Evolutionary conservation across 2,113 vertebrate genomes (phyloP).

Genomic region (Oplegnathus fasciatus): DNA sequence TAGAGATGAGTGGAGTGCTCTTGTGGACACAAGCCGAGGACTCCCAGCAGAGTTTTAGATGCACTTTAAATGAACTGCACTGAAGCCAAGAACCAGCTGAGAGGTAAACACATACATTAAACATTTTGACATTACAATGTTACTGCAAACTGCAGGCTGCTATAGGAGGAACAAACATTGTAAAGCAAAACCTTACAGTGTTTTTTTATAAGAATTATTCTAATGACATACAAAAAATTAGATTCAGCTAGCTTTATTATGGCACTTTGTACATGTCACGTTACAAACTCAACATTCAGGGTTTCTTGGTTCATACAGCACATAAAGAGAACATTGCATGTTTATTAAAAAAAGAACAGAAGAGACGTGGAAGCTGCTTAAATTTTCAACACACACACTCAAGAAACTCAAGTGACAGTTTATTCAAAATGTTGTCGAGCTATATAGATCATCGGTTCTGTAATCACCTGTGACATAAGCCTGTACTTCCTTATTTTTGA

Average conservation of each 20-base stretch:
- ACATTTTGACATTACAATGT: slow-evolving; percentile 4
- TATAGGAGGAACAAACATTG: neutral
- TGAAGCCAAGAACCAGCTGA: neutral
- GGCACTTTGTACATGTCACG: slow-evolving; percentile 83
- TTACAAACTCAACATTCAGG: slow-evolving; percentile 74
- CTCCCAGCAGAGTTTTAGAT: neutral
- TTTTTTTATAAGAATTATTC: neutral
- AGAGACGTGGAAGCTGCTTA: slow-evolving; percentile 4
- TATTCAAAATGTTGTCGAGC: neutral
- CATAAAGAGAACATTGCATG: slow-evolving; percentile 43
- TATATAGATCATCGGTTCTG: neutral
- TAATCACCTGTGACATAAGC: too few relatives aligned
- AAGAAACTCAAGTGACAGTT: neutral
- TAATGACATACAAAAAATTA: neutral
- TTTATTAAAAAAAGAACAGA: slow-evolving; percentile 7
- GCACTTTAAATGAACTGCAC: slow-evolving; percentile 11
- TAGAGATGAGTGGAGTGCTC: neutral
- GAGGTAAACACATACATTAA: slow-evolving; percentile 17
- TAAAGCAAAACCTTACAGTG: neutral
- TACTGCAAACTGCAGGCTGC: neutral
- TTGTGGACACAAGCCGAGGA: slow-evolving; percentile 3
- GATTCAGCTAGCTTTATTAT: slow-evolving; percentile 77
- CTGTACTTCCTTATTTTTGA: too few relatives aligned
- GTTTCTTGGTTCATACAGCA: slow-evolving; percentile 59
- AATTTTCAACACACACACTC: slow-evolving; percentile 1